Evolutionary conservation across 2,797 vertebrate genomes (phyloP), one percentile per base, ranked within the genome.

Genomic region (Novumbra hubbsi): DNA sequence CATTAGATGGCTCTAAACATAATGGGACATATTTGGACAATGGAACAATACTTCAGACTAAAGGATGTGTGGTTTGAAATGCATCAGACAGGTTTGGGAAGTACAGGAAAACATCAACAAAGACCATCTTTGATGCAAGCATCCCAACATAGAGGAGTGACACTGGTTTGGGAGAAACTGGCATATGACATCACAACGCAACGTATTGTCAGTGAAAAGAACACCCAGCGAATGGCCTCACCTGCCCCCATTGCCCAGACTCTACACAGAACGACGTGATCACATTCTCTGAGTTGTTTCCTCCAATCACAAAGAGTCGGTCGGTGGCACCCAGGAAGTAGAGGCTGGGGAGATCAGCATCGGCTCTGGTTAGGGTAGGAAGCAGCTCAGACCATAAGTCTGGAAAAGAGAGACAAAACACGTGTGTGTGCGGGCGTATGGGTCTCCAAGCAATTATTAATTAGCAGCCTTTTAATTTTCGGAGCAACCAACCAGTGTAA

Each of bases 321-420:
- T 95, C 90, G 0, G 87, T 84, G 70, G 91, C 89, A 19, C 94
- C 93, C 81, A 95, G 85, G 84, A 94, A 94, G 86, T 93, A 90
- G 45, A 94, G 90, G 34, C 83, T 88, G 21, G 92, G 92, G n/a
- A 95, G 84, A 68, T 93, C 81, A 38, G 85, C 88, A 19, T 89
- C 88, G 3, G 88, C 81, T 82, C 91, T 88, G 57, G 92, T 92
- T 11, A 95, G 91, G 1, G 93, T 94, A 17, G 92, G 94, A 70
- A 93, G 91, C 21, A 94, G 80, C 75, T 95, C 94, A 75, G 75
- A 84, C 94, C 94, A 95, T 4, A 75, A 83, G 74, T 95, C 94
- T 95, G 77, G 57, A 0, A 64, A 19, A 82, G 32, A 76, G 65
- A 63, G 12, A 49, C 4, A 19, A 45, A 49, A 38, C 65, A 67